Evolutionary conservation across 2,888 invertebrate species (phyloP), one percentile per base, ranked within the genome.

Genomic region (Clepsis dumicolana): DNA sequence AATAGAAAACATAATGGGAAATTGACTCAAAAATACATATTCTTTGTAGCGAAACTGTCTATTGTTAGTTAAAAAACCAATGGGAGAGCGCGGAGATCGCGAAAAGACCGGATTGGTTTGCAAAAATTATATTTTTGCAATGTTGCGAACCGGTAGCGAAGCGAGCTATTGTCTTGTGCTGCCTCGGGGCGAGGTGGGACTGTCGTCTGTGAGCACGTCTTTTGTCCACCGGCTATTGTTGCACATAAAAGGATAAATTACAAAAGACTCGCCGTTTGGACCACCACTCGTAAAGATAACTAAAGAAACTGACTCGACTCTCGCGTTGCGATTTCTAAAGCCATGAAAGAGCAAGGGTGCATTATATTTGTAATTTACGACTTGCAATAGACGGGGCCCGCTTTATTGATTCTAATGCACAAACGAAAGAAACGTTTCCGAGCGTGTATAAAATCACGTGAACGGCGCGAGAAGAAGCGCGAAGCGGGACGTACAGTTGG

Each of bases 321-420:
- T 83, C 84, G 85, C 80, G 85, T 78, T 78, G 80, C 84, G 82
- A 80, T 84, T 77, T 84, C 82, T 88, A 90, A 86, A 90, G 90
- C 86, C 83, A 81, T 85, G 84, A 89, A 88, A 87, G 83, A 87
- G 86, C 83, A 88, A 86, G 90, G 88, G 89, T 86, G 87, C 82
- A 90, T 90, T 91, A 89, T 91, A 87, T 87, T 85, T 78, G 79
- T 90, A 86, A 93, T 93, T 93, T 93, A 93, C 80, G 89, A 86
- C 80, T 77, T 57, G 71, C 76, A 85, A 80, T 79, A 83, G 86
- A 86, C 84, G 84, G 84, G 86, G 84, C 81, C 78, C 81, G 84
- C 82, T 69, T 84, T 86, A 87, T 87, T 83, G 87, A 87, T 86
- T 86, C 77, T 81, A 84, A 84, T 84, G 84, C 85, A 84, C 81